Evolutionary conservation across 2,797 vertebrate genomes (phyloP), one percentile per base, ranked within the genome.

Genomic region (Siniperca undulata): DNA sequence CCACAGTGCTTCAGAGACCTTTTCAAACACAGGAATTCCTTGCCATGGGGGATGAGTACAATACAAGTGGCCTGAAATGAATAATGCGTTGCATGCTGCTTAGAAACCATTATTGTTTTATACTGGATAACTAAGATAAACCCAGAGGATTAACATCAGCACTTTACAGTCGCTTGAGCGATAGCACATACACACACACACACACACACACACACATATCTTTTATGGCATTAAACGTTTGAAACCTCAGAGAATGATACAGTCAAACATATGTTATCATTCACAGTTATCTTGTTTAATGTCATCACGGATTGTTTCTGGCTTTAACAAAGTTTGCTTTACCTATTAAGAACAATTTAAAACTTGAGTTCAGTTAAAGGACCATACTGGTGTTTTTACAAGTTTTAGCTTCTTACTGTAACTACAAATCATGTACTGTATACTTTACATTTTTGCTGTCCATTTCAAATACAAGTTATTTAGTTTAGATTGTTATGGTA

Each of bases 11-110:
- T 82, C 81, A 68, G 77, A 91, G 85, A 89, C 77, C 55, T 86
- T 94, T 95, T 90, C 91, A 95, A 95, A 94, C 92, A 92, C 73
- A 80, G 83, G 74, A 73, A 89, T 84, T 88, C 86, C 78, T 90
- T 55, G 65, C 77, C 38, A 70, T 68, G 82, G 85, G 77, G 74
- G 80, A 85, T 73, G 64, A 82, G 52, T 66, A 70, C 71, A 82
- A 87, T 72, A 74, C 66, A 82, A 83, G 52, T 52, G 68, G 83
- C 44, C 68, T 82, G 65, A 77, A 80, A 90, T 91, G 86, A 92
- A 85, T 90, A 85, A 95, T 88, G 82, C 74, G 69, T 78, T 30
- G 20, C 67, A 81, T 74, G 77, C 82, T 81, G 76, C 82, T 86
- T 86, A 77, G 74, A 91, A 93, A 87, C 81, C 87, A 90, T 94